Conservation (phyloP, 2,797 vertebrate genomes). For the Myotis pilosus region DNA sequence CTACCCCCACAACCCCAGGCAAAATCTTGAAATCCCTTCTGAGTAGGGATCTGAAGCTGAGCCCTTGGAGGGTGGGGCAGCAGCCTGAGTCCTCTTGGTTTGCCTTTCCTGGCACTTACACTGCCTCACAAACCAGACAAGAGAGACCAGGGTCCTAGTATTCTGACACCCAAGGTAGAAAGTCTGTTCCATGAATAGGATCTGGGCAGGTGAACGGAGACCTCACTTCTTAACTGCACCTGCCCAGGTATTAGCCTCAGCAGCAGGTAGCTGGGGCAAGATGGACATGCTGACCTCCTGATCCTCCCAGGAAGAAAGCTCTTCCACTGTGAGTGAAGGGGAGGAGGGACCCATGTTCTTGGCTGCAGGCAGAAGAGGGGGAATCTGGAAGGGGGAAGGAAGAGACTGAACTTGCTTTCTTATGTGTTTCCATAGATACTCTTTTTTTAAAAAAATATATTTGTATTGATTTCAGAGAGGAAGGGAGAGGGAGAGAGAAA, state of each 20-base stretch:
- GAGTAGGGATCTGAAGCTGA: neutral
- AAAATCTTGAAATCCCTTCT: neutral
- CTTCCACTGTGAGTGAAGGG: neutral
- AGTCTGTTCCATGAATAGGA: neutral
- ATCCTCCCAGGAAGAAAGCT: neutral
- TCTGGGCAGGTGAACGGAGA: neutral
- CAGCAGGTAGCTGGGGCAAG: neutral
- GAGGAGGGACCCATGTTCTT: neutral
- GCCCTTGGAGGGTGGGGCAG: neutral
- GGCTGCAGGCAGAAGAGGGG: neutral
- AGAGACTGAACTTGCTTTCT: neutral
- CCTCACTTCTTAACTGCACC: neutral
- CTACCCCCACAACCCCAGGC: neutral
- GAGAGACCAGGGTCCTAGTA: neutral
- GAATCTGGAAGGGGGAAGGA: neutral
- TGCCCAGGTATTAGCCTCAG: neutral
- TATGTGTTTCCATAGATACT: neutral
- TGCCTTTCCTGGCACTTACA: neutral
- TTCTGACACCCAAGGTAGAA: neutral
- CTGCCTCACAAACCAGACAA: neutral
- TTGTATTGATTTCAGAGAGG: no score
- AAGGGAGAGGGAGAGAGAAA: no score
- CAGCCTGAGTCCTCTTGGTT: neutral
- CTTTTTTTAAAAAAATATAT: no score
- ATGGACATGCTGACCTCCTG: neutral